Evolutionary conservation across 2,888 invertebrate genomes (phyloP), one percentile per base, ranked within the genome.

Genomic region (Drosophila kambysellisi): DNA sequence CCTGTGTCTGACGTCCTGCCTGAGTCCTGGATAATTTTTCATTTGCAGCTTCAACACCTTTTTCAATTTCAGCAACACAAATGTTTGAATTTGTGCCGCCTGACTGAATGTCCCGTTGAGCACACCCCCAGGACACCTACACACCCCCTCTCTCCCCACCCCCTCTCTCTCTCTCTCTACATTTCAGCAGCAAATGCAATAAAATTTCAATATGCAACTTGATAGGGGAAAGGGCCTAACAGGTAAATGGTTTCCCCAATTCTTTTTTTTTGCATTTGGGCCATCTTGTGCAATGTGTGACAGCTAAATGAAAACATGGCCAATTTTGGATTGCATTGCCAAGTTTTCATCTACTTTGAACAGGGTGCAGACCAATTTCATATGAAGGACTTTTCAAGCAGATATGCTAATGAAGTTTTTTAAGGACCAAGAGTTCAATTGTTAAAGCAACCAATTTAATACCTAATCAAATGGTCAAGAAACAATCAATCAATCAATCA

Each of bases 31-130:
- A 80, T 89, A 89, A 86, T 86, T 86, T 86, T 86, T 86, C 89
- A 86, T 86, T 86, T 86, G 85, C 89, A 73, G 70, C 81, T 51
- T 82, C 88, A 77, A 89, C 89, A 86, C 89, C 88, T 89, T 86
- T 85, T 86, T 80, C 85, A 86, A 86, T 86, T 86, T 86, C 85
- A 86, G 89, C 82, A 82, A 82, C 82, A 86, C 85, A 89, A 86
- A 86, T 84, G 83, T 81, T 81, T 85, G 82, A 81, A 81, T 81
- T 81, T 81, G 80, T 81, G 79, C 79, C 82, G 79, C 79, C 66
- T 66, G 80, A 81, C 71, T 78, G 79, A 74, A 70, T 76, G 74
- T 56, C 50, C 59, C 43, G 52, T 39, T n/a, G 50, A 68, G 56
- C 37, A 25, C 30, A 30, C 29, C 9, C 41, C 15, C 15, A 50